Conservation (phyloP, 2,113 vertebrate genomes). For the Macquaria ambigua region DNA sequence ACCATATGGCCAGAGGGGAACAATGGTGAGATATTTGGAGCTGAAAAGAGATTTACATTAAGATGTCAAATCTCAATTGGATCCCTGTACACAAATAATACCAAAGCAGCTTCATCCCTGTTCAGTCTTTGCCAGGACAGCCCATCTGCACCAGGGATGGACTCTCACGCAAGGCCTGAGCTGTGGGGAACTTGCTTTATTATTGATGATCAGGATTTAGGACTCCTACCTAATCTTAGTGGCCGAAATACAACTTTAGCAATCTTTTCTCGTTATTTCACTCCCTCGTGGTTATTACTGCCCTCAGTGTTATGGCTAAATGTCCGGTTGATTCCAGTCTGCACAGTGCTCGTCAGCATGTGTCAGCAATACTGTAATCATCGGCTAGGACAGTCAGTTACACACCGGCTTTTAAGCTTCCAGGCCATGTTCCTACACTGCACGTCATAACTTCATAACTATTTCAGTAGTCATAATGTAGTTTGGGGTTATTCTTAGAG, state of each 20-base stretch:
- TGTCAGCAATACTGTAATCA: slow-evolving; percentile 31
- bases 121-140: neutral
- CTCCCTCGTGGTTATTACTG: slow-evolving; percentile 3
- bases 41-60: slow-evolving; percentile 48
- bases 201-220: slow-evolving; percentile 6
- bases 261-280: neutral
- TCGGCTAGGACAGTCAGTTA: slow-evolving; percentile 3
- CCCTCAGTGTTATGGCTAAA: neutral
- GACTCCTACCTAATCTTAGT: neutral
- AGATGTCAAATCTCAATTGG: slow-evolving; percentile 40
- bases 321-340: slow-evolving; percentile 31
- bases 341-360: neutral
- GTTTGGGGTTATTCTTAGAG: slow-evolving; percentile 53
- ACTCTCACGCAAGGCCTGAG: slow-evolving; percentile 20
- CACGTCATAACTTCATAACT: slow-evolving; percentile 43
- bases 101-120: slow-evolving; percentile 24
- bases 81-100: slow-evolving; percentile 26
- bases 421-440: neutral
- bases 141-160: slow-evolving; percentile 25
- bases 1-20: slow-evolving; percentile 5
- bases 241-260: slow-evolving; percentile 9
- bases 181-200: neutral
- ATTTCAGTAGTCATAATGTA: slow-evolving; percentile 36
- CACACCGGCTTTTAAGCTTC: neutral
- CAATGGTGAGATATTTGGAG: slow-evolving; percentile 16